A percentile compares a stretch with the other conserved stretches of the same genome.
Evolutionary conservation across 1,140 invertebrate species (phyloP).

Genomic region (Pseudomyrmex cubaensis): DNA sequence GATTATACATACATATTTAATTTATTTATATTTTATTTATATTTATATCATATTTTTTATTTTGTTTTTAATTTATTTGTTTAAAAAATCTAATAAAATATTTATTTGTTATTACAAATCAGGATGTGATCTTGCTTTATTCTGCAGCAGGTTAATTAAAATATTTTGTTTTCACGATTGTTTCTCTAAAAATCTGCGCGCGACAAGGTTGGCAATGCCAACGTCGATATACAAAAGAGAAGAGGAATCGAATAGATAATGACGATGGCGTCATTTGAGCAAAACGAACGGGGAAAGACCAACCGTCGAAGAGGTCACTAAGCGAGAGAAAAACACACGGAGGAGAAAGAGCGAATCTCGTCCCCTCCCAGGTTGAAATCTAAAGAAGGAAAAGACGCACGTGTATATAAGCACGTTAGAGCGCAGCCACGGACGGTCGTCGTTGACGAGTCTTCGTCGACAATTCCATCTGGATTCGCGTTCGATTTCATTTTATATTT

Average conservation of each 20-base stretch:
- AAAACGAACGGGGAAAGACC: constrained; percentile 26
- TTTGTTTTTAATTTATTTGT: background rate
- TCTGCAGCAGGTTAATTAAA: constrained; percentile 2
- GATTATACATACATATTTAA: background rate
- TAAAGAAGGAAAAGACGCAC: constrained; percentile 51
- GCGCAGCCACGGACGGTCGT: constrained; percentile 3
- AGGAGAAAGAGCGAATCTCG: constrained; percentile 8
- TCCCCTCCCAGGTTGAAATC: constrained; percentile 17
- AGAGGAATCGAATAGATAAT: constrained; percentile 58
- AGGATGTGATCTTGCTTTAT: background rate
- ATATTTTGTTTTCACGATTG: background rate
- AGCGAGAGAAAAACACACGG: background rate
- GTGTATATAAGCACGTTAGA: constrained; percentile 56
- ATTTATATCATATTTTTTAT: too few species aligned
- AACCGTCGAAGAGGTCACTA: background rate
- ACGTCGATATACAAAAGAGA: background rate
- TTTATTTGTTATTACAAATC: background rate
- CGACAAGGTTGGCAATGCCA: background rate
- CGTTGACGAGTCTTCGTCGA: constrained; percentile 24
- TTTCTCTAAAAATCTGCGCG: background rate
- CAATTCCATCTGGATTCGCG: too few species aligned
- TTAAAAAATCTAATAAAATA: background rate
- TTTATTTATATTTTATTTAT: too few species aligned
- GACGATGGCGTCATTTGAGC: constrained; percentile 30
- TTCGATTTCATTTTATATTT: background rate